phyloP scores from a whole-genome alignment of 1,140 invertebrate genomes.

The Venturia canescens region DNA sequence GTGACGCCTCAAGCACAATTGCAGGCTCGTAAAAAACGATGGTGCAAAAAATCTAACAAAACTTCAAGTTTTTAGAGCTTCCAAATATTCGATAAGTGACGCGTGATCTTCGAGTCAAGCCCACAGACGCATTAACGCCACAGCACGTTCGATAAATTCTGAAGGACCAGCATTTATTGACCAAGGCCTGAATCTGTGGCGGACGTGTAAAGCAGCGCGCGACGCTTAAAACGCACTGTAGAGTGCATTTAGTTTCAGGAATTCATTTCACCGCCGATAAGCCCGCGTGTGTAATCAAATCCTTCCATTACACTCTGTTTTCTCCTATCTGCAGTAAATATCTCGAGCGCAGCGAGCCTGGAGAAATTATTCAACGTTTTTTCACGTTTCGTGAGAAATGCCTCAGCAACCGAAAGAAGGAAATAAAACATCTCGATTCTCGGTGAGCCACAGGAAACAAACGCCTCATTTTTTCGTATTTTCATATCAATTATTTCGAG shows the following conservation, averaged over 20 bases:
- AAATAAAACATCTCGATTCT: background rate
- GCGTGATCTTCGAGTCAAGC: background rate
- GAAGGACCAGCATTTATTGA: slow-evolving; percentile 62
- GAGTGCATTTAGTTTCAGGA: slow-evolving; percentile 67
- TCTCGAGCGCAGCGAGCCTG: background rate
- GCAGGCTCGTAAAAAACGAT: no score
- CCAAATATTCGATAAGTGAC: slow-evolving; percentile 33
- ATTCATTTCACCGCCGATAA: slow-evolving; percentile 61
- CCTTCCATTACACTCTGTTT: slow-evolving; percentile 4
- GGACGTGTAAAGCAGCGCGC: slow-evolving; percentile 24
- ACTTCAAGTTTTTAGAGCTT: no score
- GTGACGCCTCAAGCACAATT: no score
- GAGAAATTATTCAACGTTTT: background rate
- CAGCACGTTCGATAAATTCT: slow-evolving; percentile 46
- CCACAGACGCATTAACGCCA: background rate
- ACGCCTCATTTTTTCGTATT: background rate
- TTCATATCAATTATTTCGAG: background rate
- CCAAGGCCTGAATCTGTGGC: background rate
- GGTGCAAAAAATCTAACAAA: no score
- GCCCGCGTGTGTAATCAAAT: slow-evolving; percentile 11
- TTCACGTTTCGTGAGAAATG: slow-evolving; percentile 29
- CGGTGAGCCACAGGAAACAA: background rate
- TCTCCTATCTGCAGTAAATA: background rate
- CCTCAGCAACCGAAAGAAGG: background rate
- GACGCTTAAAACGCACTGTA: slow-evolving; percentile 46